These are phyloP conservation scores for Edolisoma coerulescens DNA, from an alignment of 2,113 vertebrate genomes.

Conservation along the genomic window DNA sequence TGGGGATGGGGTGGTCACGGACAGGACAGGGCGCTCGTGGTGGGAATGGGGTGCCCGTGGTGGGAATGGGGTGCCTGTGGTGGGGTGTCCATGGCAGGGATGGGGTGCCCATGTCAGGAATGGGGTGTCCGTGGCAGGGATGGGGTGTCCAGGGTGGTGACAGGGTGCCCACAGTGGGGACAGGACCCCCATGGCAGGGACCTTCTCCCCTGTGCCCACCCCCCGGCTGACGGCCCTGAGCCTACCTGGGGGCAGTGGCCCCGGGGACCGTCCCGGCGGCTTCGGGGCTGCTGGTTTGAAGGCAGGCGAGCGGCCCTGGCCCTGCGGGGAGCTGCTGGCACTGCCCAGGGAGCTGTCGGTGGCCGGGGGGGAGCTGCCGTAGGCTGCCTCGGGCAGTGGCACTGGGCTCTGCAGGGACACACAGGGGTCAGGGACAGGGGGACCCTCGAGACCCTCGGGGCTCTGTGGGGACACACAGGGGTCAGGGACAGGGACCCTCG, in stretches of 20 bases:
- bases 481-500: not conserved
- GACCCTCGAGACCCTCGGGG: not conserved
- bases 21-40: fast-evolving
- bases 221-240: fast-evolving
- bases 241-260: constrained; percentile 50
- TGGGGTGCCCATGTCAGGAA: fast-evolving
- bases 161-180: fast-evolving
- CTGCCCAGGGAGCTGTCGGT: not conserved
- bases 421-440: not conserved
- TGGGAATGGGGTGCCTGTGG: fast-evolving
- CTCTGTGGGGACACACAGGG: not conserved
- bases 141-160: too few species aligned
- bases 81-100: fast-evolving
- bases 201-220: fast-evolving
- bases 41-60: fast-evolving
- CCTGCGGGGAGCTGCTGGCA: constrained; percentile 54
- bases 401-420: not conserved
- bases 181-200: fast-evolving
- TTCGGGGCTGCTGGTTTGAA: constrained; percentile 74
- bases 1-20: not conserved
- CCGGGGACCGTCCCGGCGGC: not conserved
- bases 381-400: constrained; percentile 39
- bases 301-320: constrained; percentile 57
- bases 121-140: fast-evolving
- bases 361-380: not conserved